Percentiles rank a stretch among this genome's conserved stretches.
Evolutionary conservation across 2,888 invertebrate genomes (phyloP).

Genomic region (Lasiommata megera): DNA sequence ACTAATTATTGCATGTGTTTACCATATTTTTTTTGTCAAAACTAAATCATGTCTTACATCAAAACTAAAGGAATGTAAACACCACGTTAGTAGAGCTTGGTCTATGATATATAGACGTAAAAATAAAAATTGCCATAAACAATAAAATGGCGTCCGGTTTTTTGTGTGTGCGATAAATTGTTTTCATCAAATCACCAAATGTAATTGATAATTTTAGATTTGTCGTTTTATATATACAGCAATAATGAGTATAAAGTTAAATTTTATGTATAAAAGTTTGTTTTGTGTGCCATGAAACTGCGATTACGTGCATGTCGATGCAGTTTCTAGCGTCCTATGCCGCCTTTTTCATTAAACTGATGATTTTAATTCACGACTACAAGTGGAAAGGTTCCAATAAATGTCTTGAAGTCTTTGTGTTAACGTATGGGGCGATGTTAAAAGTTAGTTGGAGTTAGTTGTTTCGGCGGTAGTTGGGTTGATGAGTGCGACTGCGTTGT

Average conservation of each 20-base stretch:
- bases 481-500: conserved; percentile 70
- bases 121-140: conserved; percentile 59
- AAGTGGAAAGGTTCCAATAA: conserved; percentile 29
- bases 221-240: conserved; percentile 36
- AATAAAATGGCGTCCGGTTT: conserved; percentile 81
- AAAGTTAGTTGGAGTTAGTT: conserved; percentile 31
- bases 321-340: conserved; percentile 69
- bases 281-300: conserved; percentile 36
- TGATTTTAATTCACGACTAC: conserved; percentile 48
- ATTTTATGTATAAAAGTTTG: conserved; percentile 38
- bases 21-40: too few species aligned
- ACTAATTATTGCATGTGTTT: too few species aligned
- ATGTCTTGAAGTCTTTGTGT: conserved; percentile 40
- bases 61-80: too few species aligned
- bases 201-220: conserved; percentile 40
- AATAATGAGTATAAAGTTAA: conserved; percentile 40
- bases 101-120: neutral
- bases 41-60: neutral
- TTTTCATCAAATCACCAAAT: conserved; percentile 58
- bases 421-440: conserved; percentile 22
- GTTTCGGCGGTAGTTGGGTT: conserved; percentile 62
- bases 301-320: conserved; percentile 66
- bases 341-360: conserved; percentile 67
- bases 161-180: conserved; percentile 79
- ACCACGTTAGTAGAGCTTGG: too few species aligned